phyloP scores from a whole-genome alignment of 2,113 vertebrate genomes.

The Hippopotamus amphibius region DNA sequence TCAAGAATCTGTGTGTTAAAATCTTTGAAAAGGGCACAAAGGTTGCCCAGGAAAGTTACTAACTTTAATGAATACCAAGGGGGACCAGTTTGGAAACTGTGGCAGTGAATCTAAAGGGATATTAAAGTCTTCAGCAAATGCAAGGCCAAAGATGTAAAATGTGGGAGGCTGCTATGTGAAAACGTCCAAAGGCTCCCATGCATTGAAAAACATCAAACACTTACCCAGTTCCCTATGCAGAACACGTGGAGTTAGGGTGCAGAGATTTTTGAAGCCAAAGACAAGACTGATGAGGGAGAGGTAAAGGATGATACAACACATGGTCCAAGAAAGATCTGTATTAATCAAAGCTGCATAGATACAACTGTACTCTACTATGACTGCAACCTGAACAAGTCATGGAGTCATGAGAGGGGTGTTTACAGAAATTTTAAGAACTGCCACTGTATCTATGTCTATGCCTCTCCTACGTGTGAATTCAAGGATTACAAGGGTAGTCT shows the following conservation, averaged over 20 bases:
- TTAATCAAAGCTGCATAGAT: not conserved
- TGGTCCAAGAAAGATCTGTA: not conserved
- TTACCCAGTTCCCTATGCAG: not conserved
- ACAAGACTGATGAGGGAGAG: not conserved
- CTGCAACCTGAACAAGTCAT: not conserved
- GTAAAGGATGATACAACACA: not conserved
- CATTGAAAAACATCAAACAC: not conserved
- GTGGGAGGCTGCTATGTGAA: conserved; percentile 68
- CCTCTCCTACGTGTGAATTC: conserved; percentile 83
- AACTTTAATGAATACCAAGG: conserved; percentile 55
- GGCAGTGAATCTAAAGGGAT: not conserved
- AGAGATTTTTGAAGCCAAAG: not conserved
- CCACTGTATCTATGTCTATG: conserved; percentile 87
- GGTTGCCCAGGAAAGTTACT: not conserved
- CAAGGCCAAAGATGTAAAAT: conserved; percentile 24
- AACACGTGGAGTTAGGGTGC: conserved; percentile 40
- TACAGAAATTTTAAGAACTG: conserved; percentile 88
- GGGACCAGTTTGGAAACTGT: conserved; percentile 70
- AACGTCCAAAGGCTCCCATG: not conserved
- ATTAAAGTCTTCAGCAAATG: conserved; percentile 42
- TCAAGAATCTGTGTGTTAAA: not conserved
- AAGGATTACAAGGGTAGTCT: conserved; percentile 86
- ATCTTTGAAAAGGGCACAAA: conserved; percentile 61
- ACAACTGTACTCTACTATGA: not conserved
- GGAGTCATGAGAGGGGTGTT: not conserved